Conservation (phyloP, 1,140 invertebrate genomes). For the Galleria mellonella region DNA sequence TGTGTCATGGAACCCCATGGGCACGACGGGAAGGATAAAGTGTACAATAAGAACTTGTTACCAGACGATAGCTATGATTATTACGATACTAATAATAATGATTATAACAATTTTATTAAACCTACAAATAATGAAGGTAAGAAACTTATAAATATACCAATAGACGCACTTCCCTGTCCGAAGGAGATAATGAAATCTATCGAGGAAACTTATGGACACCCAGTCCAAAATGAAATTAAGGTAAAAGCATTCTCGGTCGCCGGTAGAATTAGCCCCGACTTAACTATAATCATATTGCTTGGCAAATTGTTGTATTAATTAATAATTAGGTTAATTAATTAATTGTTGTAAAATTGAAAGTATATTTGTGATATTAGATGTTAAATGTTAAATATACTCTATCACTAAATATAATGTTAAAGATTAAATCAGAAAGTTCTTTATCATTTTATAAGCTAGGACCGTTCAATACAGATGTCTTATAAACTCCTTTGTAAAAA, state of each 20-base stretch:
- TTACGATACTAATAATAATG: constrained; percentile 47
- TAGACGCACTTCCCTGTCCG: constrained; percentile 56
- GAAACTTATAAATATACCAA: constrained; percentile 48
- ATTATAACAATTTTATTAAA: constrained; percentile 41
- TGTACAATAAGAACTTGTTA: constrained; percentile 32
- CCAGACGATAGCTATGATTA: constrained; percentile 57
- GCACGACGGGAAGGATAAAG: constrained; percentile 34
- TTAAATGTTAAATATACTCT: constrained; percentile 29
- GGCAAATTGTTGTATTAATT: constrained; percentile 36
- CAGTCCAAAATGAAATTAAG: constrained; percentile 62
- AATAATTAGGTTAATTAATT: constrained; percentile 6
- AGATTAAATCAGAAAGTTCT: too few species aligned
- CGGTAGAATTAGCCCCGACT: constrained; percentile 26
- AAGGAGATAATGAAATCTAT: constrained; percentile 59
- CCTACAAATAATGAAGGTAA: constrained; percentile 37
- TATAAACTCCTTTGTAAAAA: too few species aligned
- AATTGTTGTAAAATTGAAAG: constrained; percentile 23
- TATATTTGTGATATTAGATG: constrained; percentile 64
- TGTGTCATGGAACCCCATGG: constrained; percentile 55
- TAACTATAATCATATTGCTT: constrained; percentile 27
- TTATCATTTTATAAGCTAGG: too few species aligned
- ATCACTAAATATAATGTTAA: too few species aligned
- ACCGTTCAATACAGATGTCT: too few species aligned
- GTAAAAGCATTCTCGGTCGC: constrained; percentile 53
- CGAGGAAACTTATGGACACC: constrained; percentile 58